Conservation (phyloP, 2,888 invertebrate species). For the Rhaphigaster nebulosa region DNA sequence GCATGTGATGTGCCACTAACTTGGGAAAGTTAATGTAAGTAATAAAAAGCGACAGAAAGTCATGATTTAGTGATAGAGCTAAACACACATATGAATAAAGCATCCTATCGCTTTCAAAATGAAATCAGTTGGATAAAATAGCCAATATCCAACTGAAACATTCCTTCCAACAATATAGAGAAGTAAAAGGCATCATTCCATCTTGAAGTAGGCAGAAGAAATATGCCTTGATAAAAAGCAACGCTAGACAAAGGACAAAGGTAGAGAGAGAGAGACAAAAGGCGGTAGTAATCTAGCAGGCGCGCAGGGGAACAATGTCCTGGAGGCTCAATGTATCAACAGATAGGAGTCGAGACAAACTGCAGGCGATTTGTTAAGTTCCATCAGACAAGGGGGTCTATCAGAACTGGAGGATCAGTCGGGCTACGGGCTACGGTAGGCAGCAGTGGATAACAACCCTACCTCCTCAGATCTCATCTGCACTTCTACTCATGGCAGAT, state of each 20-base stretch:
- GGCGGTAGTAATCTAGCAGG: neutral
- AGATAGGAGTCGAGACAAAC: neutral
- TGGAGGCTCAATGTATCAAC: conserved; percentile 34
- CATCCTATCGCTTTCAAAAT: neutral
- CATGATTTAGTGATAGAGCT: too few relatives aligned
- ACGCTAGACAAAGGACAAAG: conserved; percentile 16
- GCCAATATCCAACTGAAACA: neutral
- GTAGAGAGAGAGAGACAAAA: conserved; percentile 19
- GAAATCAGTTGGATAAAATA: neutral
- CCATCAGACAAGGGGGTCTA: neutral
- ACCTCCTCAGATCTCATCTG: conserved; percentile 29
- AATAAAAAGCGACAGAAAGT: too few relatives aligned
- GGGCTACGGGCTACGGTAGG: neutral
- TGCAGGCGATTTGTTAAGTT: conserved; percentile 36
- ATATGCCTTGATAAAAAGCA: conserved; percentile 13
- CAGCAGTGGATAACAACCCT: neutral
- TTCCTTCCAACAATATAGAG: neutral
- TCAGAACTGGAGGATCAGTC: conserved; percentile 24
- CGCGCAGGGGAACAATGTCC: neutral
- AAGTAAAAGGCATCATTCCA: neutral
- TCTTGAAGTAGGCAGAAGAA: neutral
- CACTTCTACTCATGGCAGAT: neutral
- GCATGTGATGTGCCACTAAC: too few relatives aligned
- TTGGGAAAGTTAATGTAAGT: too few relatives aligned
- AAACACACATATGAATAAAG: too few relatives aligned